Percentiles rank a stretch among this genome's conserved stretches.
phyloP scores from a whole-genome alignment of 2,888 invertebrate species.

The Xestoiulus laeticollis region DNA sequence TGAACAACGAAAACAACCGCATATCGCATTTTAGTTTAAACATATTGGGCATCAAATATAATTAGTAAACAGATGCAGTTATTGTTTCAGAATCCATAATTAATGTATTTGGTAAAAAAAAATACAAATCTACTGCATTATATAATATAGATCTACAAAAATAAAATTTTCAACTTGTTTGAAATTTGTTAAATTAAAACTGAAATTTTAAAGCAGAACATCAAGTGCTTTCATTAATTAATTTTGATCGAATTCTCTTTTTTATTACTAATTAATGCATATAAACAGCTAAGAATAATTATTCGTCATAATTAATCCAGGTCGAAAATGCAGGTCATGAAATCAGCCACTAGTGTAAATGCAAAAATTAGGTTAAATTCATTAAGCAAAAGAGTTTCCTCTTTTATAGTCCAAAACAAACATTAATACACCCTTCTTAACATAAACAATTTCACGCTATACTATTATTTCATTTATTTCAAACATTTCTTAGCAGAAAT shows the following conservation, averaged over 20 bases:
- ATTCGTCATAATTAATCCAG: neutral
- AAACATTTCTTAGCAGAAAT: neutral
- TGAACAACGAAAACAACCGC: neutral
- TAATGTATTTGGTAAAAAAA: neutral
- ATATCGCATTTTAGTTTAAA: neutral
- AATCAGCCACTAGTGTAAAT: neutral
- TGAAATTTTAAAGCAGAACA: neutral
- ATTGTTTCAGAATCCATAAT: neutral
- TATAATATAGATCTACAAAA: too few species aligned
- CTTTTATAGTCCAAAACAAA: neutral
- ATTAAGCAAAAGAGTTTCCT: neutral
- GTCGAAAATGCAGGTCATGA: neutral
- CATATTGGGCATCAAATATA: neutral
- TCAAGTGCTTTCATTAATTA: neutral
- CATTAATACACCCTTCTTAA: neutral
- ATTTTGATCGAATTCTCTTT: neutral
- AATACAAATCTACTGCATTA: too few species aligned
- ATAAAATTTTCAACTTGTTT: too few species aligned
- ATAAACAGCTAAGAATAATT: neutral
- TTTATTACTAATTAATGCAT: constrained; percentile 15
- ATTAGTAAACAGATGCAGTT: neutral
- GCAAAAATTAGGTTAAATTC: constrained; percentile 23
- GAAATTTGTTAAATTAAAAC: neutral
- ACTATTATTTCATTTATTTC: neutral
- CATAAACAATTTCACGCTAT: neutral